These are phyloP conservation scores for Varanus komodoensis DNA, from an alignment of 2,113 vertebrate genomes.

Conservation along the genomic window DNA sequence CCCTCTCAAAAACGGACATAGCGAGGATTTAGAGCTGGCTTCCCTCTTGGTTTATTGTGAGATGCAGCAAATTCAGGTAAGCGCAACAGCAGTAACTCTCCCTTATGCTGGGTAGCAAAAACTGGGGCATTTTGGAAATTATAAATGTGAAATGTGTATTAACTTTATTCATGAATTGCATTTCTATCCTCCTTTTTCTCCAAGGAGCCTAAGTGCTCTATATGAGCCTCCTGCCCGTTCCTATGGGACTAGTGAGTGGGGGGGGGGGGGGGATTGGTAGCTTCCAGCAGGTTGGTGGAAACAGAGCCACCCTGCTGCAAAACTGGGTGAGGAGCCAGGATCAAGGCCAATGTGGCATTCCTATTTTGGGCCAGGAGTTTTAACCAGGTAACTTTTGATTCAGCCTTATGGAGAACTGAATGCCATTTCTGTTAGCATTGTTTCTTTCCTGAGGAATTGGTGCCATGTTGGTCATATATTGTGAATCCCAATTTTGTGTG, in stretches of 20 bases:
- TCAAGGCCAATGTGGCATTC: not conserved
- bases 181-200: no score
- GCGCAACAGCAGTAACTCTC: constrained; percentile 20
- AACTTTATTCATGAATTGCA: no score
- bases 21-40: constrained; percentile 90
- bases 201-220: no score
- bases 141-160: not conserved
- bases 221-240: no score
- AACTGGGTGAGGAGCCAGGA: not conserved
- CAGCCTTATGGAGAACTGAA: not conserved
- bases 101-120: no score
- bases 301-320: no score
- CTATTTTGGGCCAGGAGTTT: not conserved
- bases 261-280: no score
- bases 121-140: no score
- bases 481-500: not conserved
- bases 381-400: not conserved
- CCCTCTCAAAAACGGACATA: constrained; percentile 93
- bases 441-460: not conserved
- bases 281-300: not conserved
- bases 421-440: not conserved
- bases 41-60: constrained; percentile 91
- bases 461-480: not conserved
- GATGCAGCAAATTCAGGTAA: constrained; percentile 89
- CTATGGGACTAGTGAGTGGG: not conserved